Percentiles rank a stretch among this genome's conserved stretches.
Conservation (phyloP, 2,888 invertebrate species). For the Epistrophella euchroma region DNA sequence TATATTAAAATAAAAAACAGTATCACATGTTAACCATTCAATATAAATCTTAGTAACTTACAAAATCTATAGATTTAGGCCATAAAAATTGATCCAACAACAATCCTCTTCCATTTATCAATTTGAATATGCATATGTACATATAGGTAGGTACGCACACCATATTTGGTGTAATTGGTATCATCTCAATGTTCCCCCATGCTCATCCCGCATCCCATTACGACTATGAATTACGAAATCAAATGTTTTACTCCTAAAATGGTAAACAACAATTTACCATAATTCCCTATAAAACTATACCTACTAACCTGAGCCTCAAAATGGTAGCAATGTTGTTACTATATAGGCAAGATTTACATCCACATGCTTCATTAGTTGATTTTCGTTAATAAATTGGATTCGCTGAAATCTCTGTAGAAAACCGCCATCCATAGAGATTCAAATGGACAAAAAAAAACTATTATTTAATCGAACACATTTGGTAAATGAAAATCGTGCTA, state of each 20-base stretch:
- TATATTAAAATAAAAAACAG: too few species aligned
- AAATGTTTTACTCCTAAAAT: slow-evolving; percentile 61
- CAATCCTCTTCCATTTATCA: neutral
- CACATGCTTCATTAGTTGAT: slow-evolving; percentile 71
- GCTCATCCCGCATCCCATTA: slow-evolving; percentile 59
- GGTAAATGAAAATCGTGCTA: slow-evolving; percentile 65
- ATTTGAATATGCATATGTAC: slow-evolving; percentile 66
- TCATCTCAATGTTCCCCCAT: slow-evolving; percentile 47
- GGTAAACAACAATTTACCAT: slow-evolving; percentile 71
- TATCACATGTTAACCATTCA: too few species aligned
- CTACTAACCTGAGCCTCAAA: slow-evolving; percentile 51
- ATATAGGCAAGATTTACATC: neutral
- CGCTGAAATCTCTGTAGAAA: slow-evolving; percentile 31
- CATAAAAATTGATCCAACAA: neutral
- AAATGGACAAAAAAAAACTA: slow-evolving; percentile 30
- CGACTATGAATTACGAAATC: slow-evolving; percentile 62
- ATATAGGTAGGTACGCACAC: slow-evolving; percentile 29
- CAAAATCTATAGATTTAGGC: neutral
- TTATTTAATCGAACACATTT: slow-evolving; percentile 67
- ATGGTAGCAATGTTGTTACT: slow-evolving; percentile 65
- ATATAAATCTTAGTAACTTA: neutral
- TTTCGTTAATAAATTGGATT: slow-evolving; percentile 64
- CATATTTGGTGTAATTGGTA: slow-evolving; percentile 70
- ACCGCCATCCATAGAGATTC: slow-evolving; percentile 6
- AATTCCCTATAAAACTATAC: slow-evolving; percentile 53